phyloP scores from a whole-genome alignment of 92 coral and sea anemone species.

The Umimayanthus kanabou region DNA sequence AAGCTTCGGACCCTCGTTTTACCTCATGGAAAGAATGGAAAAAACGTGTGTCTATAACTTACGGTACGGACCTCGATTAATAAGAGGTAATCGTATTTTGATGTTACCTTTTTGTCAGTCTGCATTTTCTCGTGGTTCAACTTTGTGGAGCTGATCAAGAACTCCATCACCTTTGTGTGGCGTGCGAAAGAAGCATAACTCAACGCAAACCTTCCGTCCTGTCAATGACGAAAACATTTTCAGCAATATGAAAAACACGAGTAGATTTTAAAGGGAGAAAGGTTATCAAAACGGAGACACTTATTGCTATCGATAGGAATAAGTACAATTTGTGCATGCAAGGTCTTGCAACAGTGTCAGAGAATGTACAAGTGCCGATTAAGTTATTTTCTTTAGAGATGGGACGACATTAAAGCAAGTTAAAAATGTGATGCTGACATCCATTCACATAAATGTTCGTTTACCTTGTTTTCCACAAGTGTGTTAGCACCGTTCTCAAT shows the following conservation, averaged over 20 bases:
- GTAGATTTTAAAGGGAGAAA: too few species aligned
- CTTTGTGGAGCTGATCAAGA: slow-evolving; percentile 68
- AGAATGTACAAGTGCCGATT: too few species aligned
- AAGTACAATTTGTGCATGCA: too few species aligned
- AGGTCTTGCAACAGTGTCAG: too few species aligned
- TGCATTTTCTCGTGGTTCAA: slow-evolving; percentile 83
- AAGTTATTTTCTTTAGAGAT: too few species aligned
- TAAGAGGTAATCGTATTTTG: not conserved
- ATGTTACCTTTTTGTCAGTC: slow-evolving; percentile 75
- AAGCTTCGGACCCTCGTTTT: too few species aligned
- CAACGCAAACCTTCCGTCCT: slow-evolving; percentile 82
- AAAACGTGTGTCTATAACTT: too few species aligned
- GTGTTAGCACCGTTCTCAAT: slow-evolving; percentile 81
- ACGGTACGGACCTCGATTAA: too few species aligned
- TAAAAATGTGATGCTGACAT: not conserved
- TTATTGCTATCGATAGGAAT: too few species aligned
- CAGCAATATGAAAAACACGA: not conserved
- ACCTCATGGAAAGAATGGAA: too few species aligned
- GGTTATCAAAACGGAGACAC: too few species aligned
- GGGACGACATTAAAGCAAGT: too few species aligned
- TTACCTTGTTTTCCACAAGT: slow-evolving; percentile 70
- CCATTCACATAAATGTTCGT: not conserved
- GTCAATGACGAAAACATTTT: not conserved
- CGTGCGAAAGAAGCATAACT: slow-evolving; percentile 81
- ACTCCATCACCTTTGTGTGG: slow-evolving; percentile 72